A percentile compares a stretch with the other conserved stretches of the same genome.
These are phyloP conservation scores for Petrolisthes cinctipes DNA, from an alignment of 2,888 invertebrate genomes.

Conservation along the genomic window DNA sequence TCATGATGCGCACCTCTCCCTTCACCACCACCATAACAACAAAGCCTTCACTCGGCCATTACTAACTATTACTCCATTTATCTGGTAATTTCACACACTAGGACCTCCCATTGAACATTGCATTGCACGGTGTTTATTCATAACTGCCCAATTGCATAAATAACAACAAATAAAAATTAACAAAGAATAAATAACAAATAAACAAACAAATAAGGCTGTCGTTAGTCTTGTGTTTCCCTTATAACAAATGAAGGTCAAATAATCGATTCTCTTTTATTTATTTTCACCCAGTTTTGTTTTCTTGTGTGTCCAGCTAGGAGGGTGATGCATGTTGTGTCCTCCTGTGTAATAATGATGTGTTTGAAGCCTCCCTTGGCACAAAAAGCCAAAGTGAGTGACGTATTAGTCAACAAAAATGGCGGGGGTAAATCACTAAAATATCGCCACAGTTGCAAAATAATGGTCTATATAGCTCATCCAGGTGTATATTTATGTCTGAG, in stretches of 20 bases:
- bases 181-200: not conserved
- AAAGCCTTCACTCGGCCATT: too few species aligned
- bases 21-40: not conserved
- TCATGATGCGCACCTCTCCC: conserved; percentile 1
- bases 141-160: too few species aligned
- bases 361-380: not conserved
- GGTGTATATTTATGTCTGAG: not conserved
- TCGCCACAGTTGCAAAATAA: not conserved
- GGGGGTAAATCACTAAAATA: conserved; percentile 26
- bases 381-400: not conserved
- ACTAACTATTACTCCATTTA: too few species aligned
- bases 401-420: conserved; percentile 30
- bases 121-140: too few species aligned
- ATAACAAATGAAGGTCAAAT: conserved; percentile 63
- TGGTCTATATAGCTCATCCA: not conserved
- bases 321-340: not conserved
- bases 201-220: not conserved
- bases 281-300: conserved; percentile 28
- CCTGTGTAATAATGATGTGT: not conserved
- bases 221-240: conserved; percentile 58
- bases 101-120: too few species aligned
- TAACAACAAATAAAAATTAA: not conserved
- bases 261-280: conserved; percentile 65
- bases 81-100: too few species aligned
- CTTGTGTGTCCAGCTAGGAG: not conserved